A percentile compares a stretch with the other conserved stretches of the same genome.
Conservation (phyloP, 2,888 invertebrate species). For the Callyntrura guangdongensis region DNA sequence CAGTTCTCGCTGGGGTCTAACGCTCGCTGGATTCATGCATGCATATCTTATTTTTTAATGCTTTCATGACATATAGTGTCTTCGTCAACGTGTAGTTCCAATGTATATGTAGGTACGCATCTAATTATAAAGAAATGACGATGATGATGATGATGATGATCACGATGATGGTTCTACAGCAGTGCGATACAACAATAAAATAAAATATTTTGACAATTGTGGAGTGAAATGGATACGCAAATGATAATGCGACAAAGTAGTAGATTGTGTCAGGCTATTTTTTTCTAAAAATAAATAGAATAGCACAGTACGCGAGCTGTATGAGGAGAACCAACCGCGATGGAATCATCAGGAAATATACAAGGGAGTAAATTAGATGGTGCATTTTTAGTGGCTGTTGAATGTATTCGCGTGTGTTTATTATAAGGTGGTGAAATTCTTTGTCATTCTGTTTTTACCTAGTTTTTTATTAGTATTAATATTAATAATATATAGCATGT, state of each 20-base stretch:
- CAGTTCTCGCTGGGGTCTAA: constrained; percentile 4
- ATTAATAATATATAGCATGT: constrained; percentile 30
- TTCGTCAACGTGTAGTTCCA: background rate
- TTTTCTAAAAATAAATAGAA: constrained; percentile 58
- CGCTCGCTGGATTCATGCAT: constrained; percentile 57
- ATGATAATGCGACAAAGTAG: background rate
- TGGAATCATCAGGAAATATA: constrained; percentile 45
- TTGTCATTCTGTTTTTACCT: constrained; percentile 25
- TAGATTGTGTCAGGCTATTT: constrained; percentile 2
- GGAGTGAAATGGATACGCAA: constrained; percentile 29
- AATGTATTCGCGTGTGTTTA: background rate
- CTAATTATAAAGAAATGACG: constrained; percentile 39
- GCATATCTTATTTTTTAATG: constrained; percentile 64
- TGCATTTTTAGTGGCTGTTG: background rate
- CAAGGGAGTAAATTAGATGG: background rate
- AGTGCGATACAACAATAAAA: constrained; percentile 23
- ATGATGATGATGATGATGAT: constrained; percentile 1
- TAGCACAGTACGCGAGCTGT: constrained; percentile 16
- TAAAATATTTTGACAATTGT: constrained; percentile 48
- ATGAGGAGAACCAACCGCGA: constrained; percentile 14
- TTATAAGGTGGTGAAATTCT: constrained; percentile 11
- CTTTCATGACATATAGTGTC: constrained; percentile 5
- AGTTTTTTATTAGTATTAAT: background rate
- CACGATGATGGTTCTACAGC: constrained; percentile 28
- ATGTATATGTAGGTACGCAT: background rate